Base-by-base conservation (phyloP, 1,140 invertebrate genomes). In the Leptopilina clavipes region DNA sequence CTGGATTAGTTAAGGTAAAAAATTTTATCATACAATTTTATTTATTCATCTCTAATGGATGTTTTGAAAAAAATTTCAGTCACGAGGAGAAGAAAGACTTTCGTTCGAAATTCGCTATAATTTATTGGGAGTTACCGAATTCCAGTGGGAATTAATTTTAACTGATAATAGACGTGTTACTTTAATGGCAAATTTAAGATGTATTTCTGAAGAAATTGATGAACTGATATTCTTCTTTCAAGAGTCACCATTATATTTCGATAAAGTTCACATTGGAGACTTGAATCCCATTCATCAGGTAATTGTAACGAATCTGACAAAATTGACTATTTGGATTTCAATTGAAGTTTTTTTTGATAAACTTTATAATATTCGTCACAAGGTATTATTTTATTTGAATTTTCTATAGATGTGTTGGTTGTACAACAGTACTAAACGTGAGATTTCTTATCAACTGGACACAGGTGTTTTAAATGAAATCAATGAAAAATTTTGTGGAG, bases 111-210 rank as follows among this genome's bases (percentile, higher is more conserved):
- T 72, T 18, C 74, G 1, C 43, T 75, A 78, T 19, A 7, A 59
- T 25, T 71, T 81, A 18, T 8, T 76, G 3, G 83, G 79, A 18
- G 81, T 75, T 19, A 76, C 76, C 14, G 48, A 76, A 18, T 17
- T 83, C 22, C 78, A 79, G 17, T 88, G 84, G 84, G 72, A 86
- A 18, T 71, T 89, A 2, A 73, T 81, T 25, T 76, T 88, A 12
- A 82, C 81, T 10, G 31, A 87, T n/a, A 56, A 87, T 77, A 85
- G 88, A 71, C 79, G 76, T n/a, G 73, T 89, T 22, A 79, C 73
- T 75, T 78, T 87, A 0, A 77, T 79, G n/a, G 56, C 84, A 10
- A 52, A 74, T 3, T 70, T 86, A 11, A 74, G 81, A 37, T 79
- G 76, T 56, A 6, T 31, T n/a, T 80, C 79, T 0, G 74, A 72